phyloP scores from a whole-genome alignment of 2,113 vertebrate species.

The Rafetus swinhoei region DNA sequence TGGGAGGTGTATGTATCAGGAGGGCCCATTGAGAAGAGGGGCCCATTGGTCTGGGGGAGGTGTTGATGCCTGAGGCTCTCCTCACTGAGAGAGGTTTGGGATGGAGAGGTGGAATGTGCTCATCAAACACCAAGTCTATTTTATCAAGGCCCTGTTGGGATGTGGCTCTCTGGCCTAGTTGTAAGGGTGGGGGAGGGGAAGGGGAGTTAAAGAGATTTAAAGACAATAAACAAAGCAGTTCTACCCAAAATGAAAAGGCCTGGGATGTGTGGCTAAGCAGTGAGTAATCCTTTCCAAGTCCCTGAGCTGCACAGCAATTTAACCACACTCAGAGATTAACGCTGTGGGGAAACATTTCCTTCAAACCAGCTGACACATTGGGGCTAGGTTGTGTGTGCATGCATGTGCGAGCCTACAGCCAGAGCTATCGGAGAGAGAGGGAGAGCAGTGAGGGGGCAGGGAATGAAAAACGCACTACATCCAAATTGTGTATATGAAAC shows the following conservation, averaged over 20 bases:
- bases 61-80: not conserved
- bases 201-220: not conserved
- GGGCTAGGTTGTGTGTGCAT: constrained; percentile 49
- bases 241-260: not conserved
- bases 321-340: constrained; percentile 17
- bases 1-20: not conserved
- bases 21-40: not conserved
- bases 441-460: not conserved
- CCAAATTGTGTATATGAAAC: not conserved
- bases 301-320: not conserved
- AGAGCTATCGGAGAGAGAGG: constrained; percentile 30
- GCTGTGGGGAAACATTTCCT: constrained; percentile 64
- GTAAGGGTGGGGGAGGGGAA: not conserved
- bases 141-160: not conserved
- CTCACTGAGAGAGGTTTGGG: not conserved
- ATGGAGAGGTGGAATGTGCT: not conserved
- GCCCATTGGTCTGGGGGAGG: not conserved
- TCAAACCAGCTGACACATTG: constrained; percentile 75
- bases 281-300: constrained; percentile 61
- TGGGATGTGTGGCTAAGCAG: not conserved
- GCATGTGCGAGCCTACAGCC: constrained; percentile 15
- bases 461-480: constrained; percentile 29
- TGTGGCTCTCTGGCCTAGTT: accelerated
- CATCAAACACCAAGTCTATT: not conserved
- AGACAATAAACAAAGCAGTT: not conserved